Evolutionary conservation across 2,888 invertebrate species (phyloP).

Genomic region (Lathronympha strigana): DNA sequence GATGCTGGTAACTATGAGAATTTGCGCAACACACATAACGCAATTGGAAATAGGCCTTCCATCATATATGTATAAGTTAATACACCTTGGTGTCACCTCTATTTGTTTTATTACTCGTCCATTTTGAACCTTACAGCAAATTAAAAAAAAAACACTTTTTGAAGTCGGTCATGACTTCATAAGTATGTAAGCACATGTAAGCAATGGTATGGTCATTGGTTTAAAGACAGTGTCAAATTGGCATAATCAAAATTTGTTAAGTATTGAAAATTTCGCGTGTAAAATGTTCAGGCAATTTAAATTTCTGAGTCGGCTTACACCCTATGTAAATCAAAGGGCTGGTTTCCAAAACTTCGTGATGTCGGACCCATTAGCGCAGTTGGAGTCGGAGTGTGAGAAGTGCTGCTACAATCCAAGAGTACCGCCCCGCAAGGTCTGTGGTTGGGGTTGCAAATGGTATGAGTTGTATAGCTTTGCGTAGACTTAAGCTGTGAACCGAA

Average conservation of each 20-base stretch:
- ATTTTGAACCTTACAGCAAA: no score
- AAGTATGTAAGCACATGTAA: no score
- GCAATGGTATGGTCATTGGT: no score
- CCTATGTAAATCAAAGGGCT: slow-evolving; percentile 45
- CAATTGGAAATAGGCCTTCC: no score
- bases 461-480: not conserved
- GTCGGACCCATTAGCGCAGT: slow-evolving; percentile 59
- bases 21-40: no score
- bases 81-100: no score
- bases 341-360: slow-evolving; percentile 64
- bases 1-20: no score
- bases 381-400: slow-evolving; percentile 66
- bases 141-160: no score
- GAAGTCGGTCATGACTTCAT: no score
- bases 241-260: slow-evolving; percentile 2
- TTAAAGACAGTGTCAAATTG: slow-evolving; percentile 1
- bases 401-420: slow-evolving; percentile 63
- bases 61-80: no score
- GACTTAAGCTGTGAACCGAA: no score
- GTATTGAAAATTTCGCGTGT: slow-evolving; percentile 24
- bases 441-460: not conserved
- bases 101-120: no score
- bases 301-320: slow-evolving; percentile 40
- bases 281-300: slow-evolving; percentile 46
- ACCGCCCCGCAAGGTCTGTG: slow-evolving; percentile 67